phyloP scores from a whole-genome alignment of 53 echinoderm and acorn worm genomes.

The Apostichopus leukothele region DNA sequence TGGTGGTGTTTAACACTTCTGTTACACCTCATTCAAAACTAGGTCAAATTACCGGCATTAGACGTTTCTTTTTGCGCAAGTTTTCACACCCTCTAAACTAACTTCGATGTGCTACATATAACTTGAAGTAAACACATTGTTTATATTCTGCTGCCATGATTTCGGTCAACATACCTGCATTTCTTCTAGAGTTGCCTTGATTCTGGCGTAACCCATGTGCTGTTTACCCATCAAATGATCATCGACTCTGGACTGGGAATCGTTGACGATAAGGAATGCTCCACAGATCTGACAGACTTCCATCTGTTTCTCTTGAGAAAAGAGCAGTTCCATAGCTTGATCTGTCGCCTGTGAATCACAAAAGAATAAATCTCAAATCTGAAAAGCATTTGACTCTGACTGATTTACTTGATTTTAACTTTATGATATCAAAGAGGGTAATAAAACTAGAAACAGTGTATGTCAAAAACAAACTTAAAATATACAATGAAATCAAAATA shows the following conservation, averaged over 20 bases:
- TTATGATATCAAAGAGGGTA: too few relatives aligned
- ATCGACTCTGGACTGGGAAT: constrained; percentile 91
- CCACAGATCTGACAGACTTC: constrained; percentile 97
- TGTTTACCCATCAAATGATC: constrained; percentile 98
- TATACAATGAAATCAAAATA: too few relatives aligned
- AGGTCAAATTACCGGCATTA: too few relatives aligned
- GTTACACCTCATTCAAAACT: too few relatives aligned
- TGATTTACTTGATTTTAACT: too few relatives aligned
- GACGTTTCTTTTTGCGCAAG: too few relatives aligned
- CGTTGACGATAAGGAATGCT: constrained; percentile 93
- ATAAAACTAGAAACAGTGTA: too few relatives aligned
- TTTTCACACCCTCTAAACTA: too few relatives aligned
- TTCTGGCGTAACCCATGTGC: constrained; percentile 98
- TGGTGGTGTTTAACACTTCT: too few relatives aligned
- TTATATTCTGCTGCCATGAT: neutral
- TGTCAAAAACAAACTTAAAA: too few relatives aligned
- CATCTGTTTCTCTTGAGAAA: constrained; percentile 98
- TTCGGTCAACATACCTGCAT: constrained; percentile 62
- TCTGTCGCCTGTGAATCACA: constrained; percentile 59
- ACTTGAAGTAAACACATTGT: neutral
- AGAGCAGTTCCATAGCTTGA: constrained; percentile 79
- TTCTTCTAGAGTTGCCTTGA: constrained; percentile 89
- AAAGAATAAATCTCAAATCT: neutral
- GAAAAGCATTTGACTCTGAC: too few relatives aligned
- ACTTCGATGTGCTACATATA: too few relatives aligned